Evolutionary conservation across 1,140 invertebrate genomes (phyloP), one percentile per base, ranked within the genome.

Genomic region (Planococcus citri): DNA sequence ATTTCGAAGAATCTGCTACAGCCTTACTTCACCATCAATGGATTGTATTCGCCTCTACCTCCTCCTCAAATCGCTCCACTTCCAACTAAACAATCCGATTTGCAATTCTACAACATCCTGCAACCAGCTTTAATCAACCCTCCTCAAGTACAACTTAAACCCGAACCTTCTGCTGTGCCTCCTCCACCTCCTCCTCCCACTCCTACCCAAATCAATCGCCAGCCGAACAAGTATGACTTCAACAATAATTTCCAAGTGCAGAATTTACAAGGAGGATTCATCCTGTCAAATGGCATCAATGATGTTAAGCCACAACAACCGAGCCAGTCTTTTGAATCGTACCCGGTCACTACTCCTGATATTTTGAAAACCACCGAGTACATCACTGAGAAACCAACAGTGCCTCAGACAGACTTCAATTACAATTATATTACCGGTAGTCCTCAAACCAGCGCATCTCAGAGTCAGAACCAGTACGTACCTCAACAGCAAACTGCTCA

Each of bases 371-470:
- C 20, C 9, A 64, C 60, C 20, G 22, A 64, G 22, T 64, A 17
- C 25, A 20, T 25, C 20, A 64, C 60, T 21, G 60, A 64, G 20
- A 64, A 64, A 27, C 24, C 60, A 14, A 64, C 60, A 6, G 4
- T 14, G 17, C 60, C 20, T 10, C 25, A 64, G 22, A 24, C 4
- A 2, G 60, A 64, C 3, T 64, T 64, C 20, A 27, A 25, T 27
- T 64, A 64, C 60, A 10, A 64, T 4, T 64, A 24, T 20, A 20
- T 64, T 24, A 25, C 14, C 1, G 25, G 73, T 80, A 9, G 80
- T 78, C 74, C 76, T 82, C 68, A 76, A 81, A 70, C 72, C 78
- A 72, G 75, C 79, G 71, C 75, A 78, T 72, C 79, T 80, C 73
- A 22, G 72, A 72, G 14, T 71, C 70, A 57, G 64, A 21, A 70